Evolutionary conservation across 2,888 invertebrate species (phyloP).

Genomic region (Furcula furcula): DNA sequence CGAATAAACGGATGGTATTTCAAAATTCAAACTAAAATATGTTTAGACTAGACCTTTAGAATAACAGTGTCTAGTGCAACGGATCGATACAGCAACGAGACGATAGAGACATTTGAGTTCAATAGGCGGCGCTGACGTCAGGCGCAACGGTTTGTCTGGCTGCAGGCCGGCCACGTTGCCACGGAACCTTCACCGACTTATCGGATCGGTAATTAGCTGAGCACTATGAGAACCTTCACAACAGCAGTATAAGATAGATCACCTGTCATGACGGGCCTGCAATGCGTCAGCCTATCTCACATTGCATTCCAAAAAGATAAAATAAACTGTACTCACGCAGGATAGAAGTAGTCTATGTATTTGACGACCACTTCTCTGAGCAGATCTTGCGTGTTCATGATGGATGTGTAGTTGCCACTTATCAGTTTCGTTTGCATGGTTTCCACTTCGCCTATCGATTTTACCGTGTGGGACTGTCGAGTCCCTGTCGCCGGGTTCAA

Average conservation of each 20-base stretch:
- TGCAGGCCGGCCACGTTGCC: constrained; percentile 66
- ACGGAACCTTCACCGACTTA: constrained; percentile 78
- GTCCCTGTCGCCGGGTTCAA: constrained; percentile 57
- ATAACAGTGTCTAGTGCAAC: constrained; percentile 56
- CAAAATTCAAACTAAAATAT: constrained; percentile 16
- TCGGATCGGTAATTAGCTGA: constrained; percentile 63
- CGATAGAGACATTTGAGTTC: constrained; percentile 59
- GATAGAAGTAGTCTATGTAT: constrained; percentile 87
- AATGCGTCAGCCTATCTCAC: constrained; percentile 51
- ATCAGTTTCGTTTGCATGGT: constrained; percentile 82
- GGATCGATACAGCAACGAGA: constrained; percentile 70
- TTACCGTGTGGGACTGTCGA: constrained; percentile 53
- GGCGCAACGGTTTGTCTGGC: constrained; percentile 58
- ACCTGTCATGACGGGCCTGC: constrained; percentile 41
- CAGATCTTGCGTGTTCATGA: constrained; percentile 85
- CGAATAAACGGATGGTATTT: constrained; percentile 18
- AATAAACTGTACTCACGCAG: constrained; percentile 82
- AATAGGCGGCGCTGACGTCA: constrained; percentile 71
- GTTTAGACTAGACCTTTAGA: constrained; percentile 31
- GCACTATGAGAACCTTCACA: constrained; percentile 60
- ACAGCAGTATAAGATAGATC: constrained; percentile 29
- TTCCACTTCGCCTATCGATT: constrained; percentile 54
- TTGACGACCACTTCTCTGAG: constrained; percentile 86
- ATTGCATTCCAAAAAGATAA: constrained; percentile 23
- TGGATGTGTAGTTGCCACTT: constrained; percentile 84